Evolutionary conservation across 2,113 vertebrate species (phyloP).

Genomic region (Chaetops frenatus): DNA sequence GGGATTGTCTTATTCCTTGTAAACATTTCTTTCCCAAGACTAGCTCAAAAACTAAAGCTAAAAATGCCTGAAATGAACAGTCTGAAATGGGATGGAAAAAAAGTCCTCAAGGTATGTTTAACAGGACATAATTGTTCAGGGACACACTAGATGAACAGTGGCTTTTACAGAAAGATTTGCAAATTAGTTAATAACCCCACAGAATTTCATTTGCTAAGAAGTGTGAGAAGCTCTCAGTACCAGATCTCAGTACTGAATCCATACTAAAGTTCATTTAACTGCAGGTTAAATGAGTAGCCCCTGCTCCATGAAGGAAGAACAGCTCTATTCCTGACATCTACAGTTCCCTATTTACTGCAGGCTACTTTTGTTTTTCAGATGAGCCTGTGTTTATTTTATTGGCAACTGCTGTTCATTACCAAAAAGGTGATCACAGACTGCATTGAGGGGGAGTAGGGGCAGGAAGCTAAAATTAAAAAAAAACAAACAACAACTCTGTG

Average conservation of each 20-base stretch:
- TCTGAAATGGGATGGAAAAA: not conserved
- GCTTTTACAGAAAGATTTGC: not conserved
- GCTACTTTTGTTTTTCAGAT: not conserved
- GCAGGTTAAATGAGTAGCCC: not conserved
- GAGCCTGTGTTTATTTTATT: not conserved
- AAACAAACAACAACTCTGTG: not conserved
- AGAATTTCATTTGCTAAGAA: not conserved
- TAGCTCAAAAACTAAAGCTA: not conserved
- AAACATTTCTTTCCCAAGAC: not conserved
- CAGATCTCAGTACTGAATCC: not conserved
- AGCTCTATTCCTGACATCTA: not conserved
- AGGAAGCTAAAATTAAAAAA: not conserved
- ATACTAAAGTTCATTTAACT: not conserved
- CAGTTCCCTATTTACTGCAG: not conserved
- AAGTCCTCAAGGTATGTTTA: not conserved
- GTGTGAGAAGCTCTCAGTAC: not conserved
- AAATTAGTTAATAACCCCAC: not conserved
- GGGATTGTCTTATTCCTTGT: not conserved
- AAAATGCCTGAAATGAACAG: not conserved
- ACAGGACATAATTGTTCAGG: not conserved
- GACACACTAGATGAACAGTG: not conserved
- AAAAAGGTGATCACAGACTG: not conserved
- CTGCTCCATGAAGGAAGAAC: not conserved
- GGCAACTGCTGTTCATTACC: not conserved
- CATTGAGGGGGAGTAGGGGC: rapidly evolving